Evolutionary conservation across 2,113 vertebrate genomes (phyloP).

Genomic region (Agapornis roseicollis): DNA sequence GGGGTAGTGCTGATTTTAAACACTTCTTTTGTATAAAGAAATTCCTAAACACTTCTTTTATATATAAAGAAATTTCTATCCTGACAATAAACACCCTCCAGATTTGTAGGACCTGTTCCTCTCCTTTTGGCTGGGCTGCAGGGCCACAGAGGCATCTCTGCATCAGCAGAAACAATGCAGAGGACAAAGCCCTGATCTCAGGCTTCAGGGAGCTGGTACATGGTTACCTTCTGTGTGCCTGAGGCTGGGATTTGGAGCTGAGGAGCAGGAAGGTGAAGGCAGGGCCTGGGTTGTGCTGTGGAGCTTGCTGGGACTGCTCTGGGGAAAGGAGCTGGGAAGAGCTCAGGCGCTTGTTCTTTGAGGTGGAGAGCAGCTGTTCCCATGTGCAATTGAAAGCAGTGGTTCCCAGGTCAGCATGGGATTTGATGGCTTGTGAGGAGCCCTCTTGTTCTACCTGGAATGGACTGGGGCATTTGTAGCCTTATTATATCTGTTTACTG

Average conservation of each 20-base stretch:
- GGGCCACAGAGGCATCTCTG: not conserved
- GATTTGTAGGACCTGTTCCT: conserved; percentile 11
- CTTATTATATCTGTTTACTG: not conserved
- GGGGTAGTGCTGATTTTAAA: conserved; percentile 53
- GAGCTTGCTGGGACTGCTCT: not conserved
- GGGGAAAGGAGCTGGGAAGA: not conserved
- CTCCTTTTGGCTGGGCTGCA: not conserved
- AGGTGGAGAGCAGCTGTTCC: not conserved
- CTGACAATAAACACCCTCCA: conserved; percentile 57
- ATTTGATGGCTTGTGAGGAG: not conserved
- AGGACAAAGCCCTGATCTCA: not conserved
- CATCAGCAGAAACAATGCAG: not conserved
- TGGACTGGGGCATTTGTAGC: not conserved
- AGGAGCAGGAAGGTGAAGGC: not conserved
- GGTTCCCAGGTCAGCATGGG: accelerated
- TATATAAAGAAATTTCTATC: conserved; percentile 28
- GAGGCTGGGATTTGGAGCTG: not conserved
- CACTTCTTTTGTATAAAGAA: conserved; percentile 41
- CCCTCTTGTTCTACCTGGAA: not conserved
- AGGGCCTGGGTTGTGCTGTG: not conserved
- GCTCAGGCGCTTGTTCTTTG: accelerated
- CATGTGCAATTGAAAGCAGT: not conserved
- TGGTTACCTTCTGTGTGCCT: not conserved
- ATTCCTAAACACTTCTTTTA: conserved; percentile 52
- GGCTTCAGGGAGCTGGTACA: not conserved